Percentiles rank a stretch among this genome's conserved stretches.
Evolutionary conservation across 2,888 invertebrate species (phyloP).

Genomic region (Megastigmus dorsalis): DNA sequence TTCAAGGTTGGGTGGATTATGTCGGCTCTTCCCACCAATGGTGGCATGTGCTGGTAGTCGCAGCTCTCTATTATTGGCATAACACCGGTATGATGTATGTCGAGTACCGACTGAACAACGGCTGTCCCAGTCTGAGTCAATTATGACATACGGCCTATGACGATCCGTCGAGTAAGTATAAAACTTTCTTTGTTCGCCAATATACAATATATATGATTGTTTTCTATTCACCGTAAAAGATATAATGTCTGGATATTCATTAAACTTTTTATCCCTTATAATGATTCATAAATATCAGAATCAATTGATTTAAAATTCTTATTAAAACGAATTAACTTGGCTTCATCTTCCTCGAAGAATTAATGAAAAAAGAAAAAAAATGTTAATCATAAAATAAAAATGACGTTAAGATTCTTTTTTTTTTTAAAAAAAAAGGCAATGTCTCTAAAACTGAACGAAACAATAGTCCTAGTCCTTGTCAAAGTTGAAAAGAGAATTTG

Average conservation of each 20-base stretch:
- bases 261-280: too few relatives aligned
- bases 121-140: constrained; percentile 79
- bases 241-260: too few relatives aligned
- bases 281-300: too few relatives aligned
- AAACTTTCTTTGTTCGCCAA: background rate
- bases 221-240: too few relatives aligned
- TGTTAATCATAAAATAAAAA: too few relatives aligned
- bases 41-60: constrained; percentile 95
- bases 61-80: constrained; percentile 96
- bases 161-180: constrained; percentile 76
- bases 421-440: background rate
- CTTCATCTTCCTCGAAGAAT: too few relatives aligned
- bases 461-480: too few relatives aligned
- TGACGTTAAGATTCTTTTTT: background rate
- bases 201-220: background rate
- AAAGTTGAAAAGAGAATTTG: too few relatives aligned
- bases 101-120: constrained; percentile 87
- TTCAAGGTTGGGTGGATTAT: constrained; percentile 87
- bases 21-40: constrained; percentile 97
- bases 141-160: constrained; percentile 78
- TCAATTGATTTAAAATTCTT: too few relatives aligned
- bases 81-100: constrained; percentile 89
- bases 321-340: too few relatives aligned
- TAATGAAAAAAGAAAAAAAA: too few relatives aligned
- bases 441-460: too few relatives aligned